These are phyloP conservation scores for Megamerina dolium DNA, from an alignment of 2,888 invertebrate genomes.

Conservation along the genomic window DNA sequence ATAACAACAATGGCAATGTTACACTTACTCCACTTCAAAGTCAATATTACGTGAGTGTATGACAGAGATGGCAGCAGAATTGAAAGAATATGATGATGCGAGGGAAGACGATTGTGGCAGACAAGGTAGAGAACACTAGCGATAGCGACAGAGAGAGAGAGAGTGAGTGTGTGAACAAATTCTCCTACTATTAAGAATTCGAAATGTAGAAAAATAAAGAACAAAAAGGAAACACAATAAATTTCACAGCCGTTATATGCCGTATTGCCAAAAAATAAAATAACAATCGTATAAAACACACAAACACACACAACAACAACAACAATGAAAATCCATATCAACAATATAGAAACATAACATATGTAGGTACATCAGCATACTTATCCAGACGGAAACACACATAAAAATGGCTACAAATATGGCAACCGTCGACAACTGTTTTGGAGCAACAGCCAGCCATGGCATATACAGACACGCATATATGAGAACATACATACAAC, in stretches of 20 bases:
- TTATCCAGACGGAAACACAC: constrained; percentile 22
- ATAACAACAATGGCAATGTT: background rate
- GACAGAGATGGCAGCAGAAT: background rate
- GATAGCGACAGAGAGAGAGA: background rate
- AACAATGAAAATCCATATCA: background rate
- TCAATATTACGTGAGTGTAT: background rate
- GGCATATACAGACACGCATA: background rate
- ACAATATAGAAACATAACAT: constrained; percentile 11
- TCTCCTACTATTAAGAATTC: too few relatives aligned
- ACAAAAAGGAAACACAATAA: too few relatives aligned
- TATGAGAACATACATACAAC: constrained; percentile 1
- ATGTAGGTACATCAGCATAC: background rate
- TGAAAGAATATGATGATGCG: background rate
- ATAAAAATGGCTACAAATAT: constrained; percentile 39
- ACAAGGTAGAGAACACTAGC: background rate
- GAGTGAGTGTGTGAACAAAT: too few relatives aligned
- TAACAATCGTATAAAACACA: constrained; percentile 4
- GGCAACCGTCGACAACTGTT: constrained; percentile 25
- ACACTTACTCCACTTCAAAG: background rate
- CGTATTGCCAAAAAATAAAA: too few relatives aligned
- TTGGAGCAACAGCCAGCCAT: constrained; percentile 4
- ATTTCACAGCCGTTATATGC: too few relatives aligned
- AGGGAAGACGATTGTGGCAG: too few relatives aligned
- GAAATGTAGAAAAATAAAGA: too few relatives aligned
- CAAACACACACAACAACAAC: constrained; percentile 2